Base-by-base conservation (phyloP, 2,888 invertebrate species). In the Linnaemya tessellans region DNA sequence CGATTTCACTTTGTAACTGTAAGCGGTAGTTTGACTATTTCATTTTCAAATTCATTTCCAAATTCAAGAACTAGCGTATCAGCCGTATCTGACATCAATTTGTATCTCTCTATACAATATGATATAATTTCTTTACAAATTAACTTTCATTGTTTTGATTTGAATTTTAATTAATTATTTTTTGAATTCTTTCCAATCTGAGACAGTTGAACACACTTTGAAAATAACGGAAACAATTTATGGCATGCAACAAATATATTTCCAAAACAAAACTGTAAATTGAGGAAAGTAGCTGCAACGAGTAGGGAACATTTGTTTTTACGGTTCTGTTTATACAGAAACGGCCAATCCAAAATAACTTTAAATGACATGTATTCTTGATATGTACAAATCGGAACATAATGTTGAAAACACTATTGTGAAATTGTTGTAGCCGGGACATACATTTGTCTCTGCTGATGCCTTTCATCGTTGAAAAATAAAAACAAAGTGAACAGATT, bases 1-100 rank as follows among this genome's bases (percentile, higher is more conserved):
- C 43, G 58, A 56, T 71, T 71, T 71, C 58, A 58, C 58, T 58
- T 58, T 58, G 30, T 46, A 71, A 43, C 71, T 71, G 71, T 71
- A 30, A 71, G 58, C 43, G 9, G 9, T 8, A 0, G 13, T 58
- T 30, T 43, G 18, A 9, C 35, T 18, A 38, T 18, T 38, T 35
- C n/a, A 30, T n/a, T 18, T 22, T 58, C 9, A 41, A 70, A 41
- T 56, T 56, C 2, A 0, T 22, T 41, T 41, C 41, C 35, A 18
- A 8, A 41, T n/a, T n/a, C n/a, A 11, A 58, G 15, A 22, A 25
- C 38, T n/a, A 10, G 13, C 41, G n/a, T 25, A 25, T 43, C 11
- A n/a, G 56, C 9, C 10, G 11, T 43, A 30, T 25, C 9, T 58
- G 13, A 30, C 1, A 22, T 10, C 5, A 54, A 54, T 54, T 38